Evolutionary conservation across 2,113 vertebrate genomes (phyloP), one percentile per base, ranked within the genome.

Genomic region (Morone chrysops): DNA sequence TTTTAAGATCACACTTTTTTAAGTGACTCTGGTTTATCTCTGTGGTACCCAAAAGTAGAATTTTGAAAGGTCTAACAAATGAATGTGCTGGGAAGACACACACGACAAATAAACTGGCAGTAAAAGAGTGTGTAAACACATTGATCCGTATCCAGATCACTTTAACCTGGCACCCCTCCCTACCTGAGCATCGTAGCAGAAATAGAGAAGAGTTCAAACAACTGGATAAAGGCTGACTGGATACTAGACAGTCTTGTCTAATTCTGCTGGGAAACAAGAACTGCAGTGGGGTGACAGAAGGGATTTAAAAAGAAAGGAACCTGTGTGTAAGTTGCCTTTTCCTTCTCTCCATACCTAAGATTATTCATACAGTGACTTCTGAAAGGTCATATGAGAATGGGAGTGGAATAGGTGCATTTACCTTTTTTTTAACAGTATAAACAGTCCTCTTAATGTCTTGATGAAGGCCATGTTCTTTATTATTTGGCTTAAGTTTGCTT

Each of bases 131-230:
- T 80, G 80, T 57, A 90, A 92, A 92, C 89, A 90, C 75, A 86
- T 51, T 83, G 89, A 92, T 84, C 63, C 1, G 5, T 66, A 75
- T 57, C 86, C 70, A 85, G 94, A 90, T 92, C 94, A 89, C 80
- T 61, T 69, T 92, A 81, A 95, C 95, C 94, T 95, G 95, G 92
- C 94, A 86, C 31, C 31, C 2, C 17, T 69, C 4, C 7, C 68
- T 82, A 72, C 53, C 31, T 69, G 12, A 45, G 36, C 11, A 36
- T 25, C 10, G 5, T 2, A 8, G 6, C 70, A 38, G 38, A 78
- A 10, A 14, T 10, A 6, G 14, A 63, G 31, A 77, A 69, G 48
- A 47, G 63, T 71, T 18, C 69, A 81, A 90, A 86, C 79, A 90
- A 9, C 43, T 11, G 51, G 51, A 41, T 54, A 60, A 59, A 92